A percentile compares a stretch with the other conserved stretches of the same genome.
These are phyloP conservation scores for Anoura caudifer DNA, from an alignment of 2,113 vertebrate species.

Conservation along the genomic window DNA sequence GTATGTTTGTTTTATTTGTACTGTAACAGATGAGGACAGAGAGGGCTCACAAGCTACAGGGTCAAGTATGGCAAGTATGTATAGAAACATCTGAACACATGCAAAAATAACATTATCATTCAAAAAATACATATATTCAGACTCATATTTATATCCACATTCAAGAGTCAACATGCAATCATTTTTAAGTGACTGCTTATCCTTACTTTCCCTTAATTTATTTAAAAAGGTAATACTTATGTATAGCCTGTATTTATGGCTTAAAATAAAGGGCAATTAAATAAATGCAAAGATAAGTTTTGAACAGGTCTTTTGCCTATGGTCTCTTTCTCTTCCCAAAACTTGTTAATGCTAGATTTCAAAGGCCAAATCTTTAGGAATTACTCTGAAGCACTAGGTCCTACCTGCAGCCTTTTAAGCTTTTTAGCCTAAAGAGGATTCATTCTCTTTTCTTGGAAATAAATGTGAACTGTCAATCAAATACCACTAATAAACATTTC, in stretches of 20 bases:
- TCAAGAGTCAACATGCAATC: slow-evolving; percentile 1
- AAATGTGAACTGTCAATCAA: slow-evolving; percentile 65
- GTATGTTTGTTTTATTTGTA: slow-evolving; percentile 33
- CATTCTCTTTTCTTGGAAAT: slow-evolving; percentile 64
- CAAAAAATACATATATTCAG: background rate
- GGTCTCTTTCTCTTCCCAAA: slow-evolving; percentile 44
- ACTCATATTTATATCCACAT: slow-evolving; percentile 7
- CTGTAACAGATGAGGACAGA: background rate
- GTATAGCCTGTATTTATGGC: background rate
- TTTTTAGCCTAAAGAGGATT: slow-evolving; percentile 58
- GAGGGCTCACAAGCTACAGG: background rate
- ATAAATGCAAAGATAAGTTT: slow-evolving; percentile 55
- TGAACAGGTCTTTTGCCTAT: slow-evolving; percentile 41
- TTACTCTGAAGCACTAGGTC: slow-evolving; percentile 54
- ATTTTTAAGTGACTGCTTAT: slow-evolving; percentile 47
- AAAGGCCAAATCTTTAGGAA: slow-evolving; percentile 68
- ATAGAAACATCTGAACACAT: background rate
- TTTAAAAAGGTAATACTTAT: slow-evolving; percentile 42
- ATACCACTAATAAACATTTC: slow-evolving; percentile 59
- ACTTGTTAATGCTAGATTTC: slow-evolving; percentile 65
- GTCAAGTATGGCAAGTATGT: background rate
- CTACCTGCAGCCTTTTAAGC: slow-evolving; percentile 65
- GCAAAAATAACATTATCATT: background rate
- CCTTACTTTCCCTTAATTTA: slow-evolving; percentile 6
- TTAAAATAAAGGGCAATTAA: slow-evolving; percentile 50